phyloP scores from a whole-genome alignment of 2,113 vertebrate species.

The Poeciliopsis prolifica region DNA sequence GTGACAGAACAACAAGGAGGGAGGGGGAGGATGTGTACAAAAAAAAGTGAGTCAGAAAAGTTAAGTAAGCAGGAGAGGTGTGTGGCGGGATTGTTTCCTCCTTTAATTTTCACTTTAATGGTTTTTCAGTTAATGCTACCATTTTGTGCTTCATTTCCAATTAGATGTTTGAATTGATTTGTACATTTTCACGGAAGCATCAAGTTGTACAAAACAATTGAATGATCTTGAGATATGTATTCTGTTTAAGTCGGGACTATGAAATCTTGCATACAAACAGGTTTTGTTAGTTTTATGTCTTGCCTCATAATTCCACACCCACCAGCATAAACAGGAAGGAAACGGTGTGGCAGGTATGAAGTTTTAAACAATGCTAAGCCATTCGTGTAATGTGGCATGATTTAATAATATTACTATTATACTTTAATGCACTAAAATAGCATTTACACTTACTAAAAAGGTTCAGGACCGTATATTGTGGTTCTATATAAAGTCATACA shows the following conservation, averaged over 20 bases:
- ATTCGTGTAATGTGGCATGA: not conserved
- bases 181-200: too few species aligned
- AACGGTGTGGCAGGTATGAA: not conserved
- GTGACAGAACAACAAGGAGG: not conserved
- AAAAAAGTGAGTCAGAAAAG: conserved; percentile 23
- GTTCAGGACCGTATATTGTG: not conserved
- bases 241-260: too few species aligned
- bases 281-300: not conserved
- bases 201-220: too few species aligned
- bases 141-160: too few species aligned
- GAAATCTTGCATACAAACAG: too few species aligned
- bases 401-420: not conserved
- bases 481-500: too few species aligned
- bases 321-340: not conserved
- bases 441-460: not conserved
- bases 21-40: conserved; percentile 2
- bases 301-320: not conserved
- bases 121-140: too few species aligned
- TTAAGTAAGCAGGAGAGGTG: conserved; percentile 29
- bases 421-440: not conserved
- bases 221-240: too few species aligned
- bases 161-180: too few species aligned
- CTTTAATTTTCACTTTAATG: too few species aligned
- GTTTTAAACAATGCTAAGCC: not conserved
- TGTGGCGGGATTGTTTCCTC: not conserved